Evolutionary conservation across 37 sponge, comb jelly and placozoan genomes (phyloP).

Genomic region (Cladorhizidae sp.): DNA sequence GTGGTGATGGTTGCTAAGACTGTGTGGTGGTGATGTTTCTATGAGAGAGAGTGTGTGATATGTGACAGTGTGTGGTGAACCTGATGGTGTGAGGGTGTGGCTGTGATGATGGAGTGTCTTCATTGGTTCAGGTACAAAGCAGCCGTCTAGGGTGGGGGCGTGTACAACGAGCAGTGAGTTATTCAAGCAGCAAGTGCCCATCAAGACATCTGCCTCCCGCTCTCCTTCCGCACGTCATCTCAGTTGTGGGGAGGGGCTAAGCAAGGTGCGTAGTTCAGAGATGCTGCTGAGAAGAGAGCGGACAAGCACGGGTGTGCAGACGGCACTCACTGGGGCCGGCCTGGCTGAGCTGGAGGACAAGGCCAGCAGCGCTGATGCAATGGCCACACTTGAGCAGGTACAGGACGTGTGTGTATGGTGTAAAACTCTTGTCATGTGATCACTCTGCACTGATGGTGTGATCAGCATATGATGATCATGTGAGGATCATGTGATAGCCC

Average conservation of each 20-base stretch:
- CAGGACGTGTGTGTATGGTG: not conserved
- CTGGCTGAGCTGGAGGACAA: not conserved
- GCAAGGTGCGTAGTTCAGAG: too few species aligned
- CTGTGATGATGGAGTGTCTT: too few species aligned
- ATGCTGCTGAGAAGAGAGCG: too few species aligned
- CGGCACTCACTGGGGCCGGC: not conserved
- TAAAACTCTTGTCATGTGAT: too few species aligned
- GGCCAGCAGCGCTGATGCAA: not conserved
- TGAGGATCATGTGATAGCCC: not conserved
- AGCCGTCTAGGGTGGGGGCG: conserved; percentile 15
- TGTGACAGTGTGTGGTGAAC: too few species aligned
- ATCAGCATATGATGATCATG: too few species aligned
- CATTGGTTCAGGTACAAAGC: not conserved
- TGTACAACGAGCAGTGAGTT: conserved; percentile 58
- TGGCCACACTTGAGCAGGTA: conserved; percentile 1
- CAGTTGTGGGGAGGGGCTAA: too few species aligned
- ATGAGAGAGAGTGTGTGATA: too few species aligned
- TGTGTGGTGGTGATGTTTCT: too few species aligned
- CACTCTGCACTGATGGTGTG: too few species aligned
- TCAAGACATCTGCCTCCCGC: not conserved
- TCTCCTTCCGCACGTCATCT: not conserved
- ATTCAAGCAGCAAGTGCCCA: conserved; percentile 8
- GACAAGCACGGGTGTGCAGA: not conserved
- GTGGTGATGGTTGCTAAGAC: too few species aligned
- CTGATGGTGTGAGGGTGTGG: too few species aligned